Evolutionary conservation across 2,888 invertebrate species (phyloP).

Genomic region (Habroteleia sp.): DNA sequence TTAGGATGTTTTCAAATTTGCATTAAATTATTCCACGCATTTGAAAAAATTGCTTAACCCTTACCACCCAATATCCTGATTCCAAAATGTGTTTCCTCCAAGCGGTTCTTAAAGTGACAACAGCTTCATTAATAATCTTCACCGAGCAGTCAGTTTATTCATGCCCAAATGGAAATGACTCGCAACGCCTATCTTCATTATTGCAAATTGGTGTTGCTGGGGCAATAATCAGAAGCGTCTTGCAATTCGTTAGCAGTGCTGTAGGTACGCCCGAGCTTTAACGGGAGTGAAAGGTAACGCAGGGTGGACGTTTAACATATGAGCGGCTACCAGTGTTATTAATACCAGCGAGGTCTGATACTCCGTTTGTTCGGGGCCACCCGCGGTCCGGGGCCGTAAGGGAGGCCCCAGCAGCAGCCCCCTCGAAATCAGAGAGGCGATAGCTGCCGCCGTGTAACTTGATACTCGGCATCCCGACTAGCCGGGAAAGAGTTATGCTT

Average conservation of each 20-base stretch:
- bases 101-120: neutral
- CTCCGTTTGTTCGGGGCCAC: conserved; percentile 76
- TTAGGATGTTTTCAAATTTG: too few species aligned
- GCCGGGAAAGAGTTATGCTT: conserved; percentile 72
- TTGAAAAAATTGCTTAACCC: too few species aligned
- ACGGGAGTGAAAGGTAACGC: conserved; percentile 63
- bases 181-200: conserved; percentile 24
- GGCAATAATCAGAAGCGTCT: conserved; percentile 65
- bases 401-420: conserved; percentile 45
- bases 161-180: conserved; percentile 32
- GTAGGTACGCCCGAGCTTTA: conserved; percentile 69
- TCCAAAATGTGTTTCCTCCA: too few species aligned
- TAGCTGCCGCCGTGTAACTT: conserved; percentile 71
- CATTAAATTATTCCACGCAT: too few species aligned
- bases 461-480: conserved; percentile 73
- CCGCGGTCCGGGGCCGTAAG: conserved; percentile 70
- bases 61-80: too few species aligned
- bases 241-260: conserved; percentile 67
- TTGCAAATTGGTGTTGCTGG: conserved; percentile 16
- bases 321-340: conserved; percentile 81
- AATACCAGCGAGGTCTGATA: conserved; percentile 77
- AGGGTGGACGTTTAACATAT: conserved; percentile 81
- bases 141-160: conserved; percentile 5
- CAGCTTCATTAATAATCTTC: conserved; percentile 30
- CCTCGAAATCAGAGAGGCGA: conserved; percentile 54